These are phyloP conservation scores for Eptesicus fuscus DNA, from an alignment of 2,113 vertebrate species.

Conservation along the genomic window DNA sequence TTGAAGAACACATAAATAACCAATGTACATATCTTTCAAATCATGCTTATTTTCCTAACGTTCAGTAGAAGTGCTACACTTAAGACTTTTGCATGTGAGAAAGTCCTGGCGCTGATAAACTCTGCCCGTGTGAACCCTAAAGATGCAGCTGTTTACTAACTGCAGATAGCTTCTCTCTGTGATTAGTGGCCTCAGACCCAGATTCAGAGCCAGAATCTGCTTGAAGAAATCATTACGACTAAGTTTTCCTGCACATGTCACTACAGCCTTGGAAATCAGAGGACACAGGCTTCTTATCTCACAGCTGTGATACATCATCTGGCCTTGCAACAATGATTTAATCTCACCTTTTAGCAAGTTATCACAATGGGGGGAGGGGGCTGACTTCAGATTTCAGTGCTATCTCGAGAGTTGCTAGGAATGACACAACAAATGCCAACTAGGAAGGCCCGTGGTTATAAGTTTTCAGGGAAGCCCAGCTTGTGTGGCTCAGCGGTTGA, in stretches of 20 bases:
- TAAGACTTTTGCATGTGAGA: neutral
- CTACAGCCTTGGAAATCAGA: constrained; percentile 25
- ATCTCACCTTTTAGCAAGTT: constrained; percentile 60
- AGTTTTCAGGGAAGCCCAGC: too few species aligned
- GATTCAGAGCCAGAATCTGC: neutral
- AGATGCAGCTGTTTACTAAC: neutral
- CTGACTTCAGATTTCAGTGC: constrained; percentile 54
- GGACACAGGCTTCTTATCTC: constrained; percentile 15
- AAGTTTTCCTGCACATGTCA: neutral
- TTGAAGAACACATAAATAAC: neutral
- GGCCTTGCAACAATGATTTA: constrained; percentile 51
- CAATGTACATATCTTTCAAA: neutral
- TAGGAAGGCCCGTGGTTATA: too few species aligned
- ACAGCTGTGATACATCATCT: neutral
- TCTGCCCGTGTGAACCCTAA: neutral
- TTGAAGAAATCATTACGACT: neutral
- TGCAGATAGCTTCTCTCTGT: neutral
- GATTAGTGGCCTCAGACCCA: neutral
- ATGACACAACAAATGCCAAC: neutral
- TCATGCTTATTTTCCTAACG: neutral
- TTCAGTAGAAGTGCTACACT: neutral
- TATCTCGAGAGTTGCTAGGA: constrained; percentile 23
- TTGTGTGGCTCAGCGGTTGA: too few species aligned
- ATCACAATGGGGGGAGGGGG: neutral
- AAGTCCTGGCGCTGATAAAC: neutral